phyloP scores from a whole-genome alignment of 2,888 invertebrate genomes.

The Selenia dentaria region DNA sequence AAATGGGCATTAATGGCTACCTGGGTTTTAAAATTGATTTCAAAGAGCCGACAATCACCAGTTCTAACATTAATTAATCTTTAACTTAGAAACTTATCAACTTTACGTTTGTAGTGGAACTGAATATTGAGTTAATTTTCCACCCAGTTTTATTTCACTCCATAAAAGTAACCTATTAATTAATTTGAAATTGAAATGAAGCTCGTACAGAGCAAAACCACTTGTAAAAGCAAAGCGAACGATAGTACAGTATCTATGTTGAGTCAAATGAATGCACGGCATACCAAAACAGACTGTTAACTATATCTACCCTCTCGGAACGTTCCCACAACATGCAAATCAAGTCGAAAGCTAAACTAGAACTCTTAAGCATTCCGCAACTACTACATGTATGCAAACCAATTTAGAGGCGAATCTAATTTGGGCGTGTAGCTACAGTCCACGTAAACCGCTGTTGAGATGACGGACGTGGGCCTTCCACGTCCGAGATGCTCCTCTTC shows the following conservation, averaged over 20 bases:
- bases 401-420: conserved; percentile 72
- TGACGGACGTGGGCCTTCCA: conserved; percentile 66
- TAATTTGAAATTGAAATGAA: too few species aligned
- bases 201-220: background rate
- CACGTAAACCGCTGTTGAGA: conserved; percentile 71
- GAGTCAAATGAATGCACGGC: conserved; percentile 17
- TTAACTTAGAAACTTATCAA: too few species aligned
- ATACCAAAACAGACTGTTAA: conserved; percentile 23
- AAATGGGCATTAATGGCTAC: conserved; percentile 47
- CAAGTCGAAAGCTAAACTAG: conserved; percentile 33
- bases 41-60: conserved; percentile 34
- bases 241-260: conserved; percentile 2
- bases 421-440: conserved; percentile 61
- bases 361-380: conserved; percentile 40
- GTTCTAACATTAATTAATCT: too few species aligned
- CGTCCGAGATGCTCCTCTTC: conserved; percentile 77
- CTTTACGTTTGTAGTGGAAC: too few species aligned
- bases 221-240: background rate
- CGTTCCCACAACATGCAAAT: conserved; percentile 37
- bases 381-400: conserved; percentile 56
- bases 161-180: too few species aligned
- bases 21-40: conserved; percentile 37
- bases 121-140: too few species aligned
- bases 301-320: conserved; percentile 17
- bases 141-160: too few species aligned